These are phyloP conservation scores for Akabosia matsudoensis DNA, from an alignment of 1,140 invertebrate species.

Conservation along the genomic window DNA sequence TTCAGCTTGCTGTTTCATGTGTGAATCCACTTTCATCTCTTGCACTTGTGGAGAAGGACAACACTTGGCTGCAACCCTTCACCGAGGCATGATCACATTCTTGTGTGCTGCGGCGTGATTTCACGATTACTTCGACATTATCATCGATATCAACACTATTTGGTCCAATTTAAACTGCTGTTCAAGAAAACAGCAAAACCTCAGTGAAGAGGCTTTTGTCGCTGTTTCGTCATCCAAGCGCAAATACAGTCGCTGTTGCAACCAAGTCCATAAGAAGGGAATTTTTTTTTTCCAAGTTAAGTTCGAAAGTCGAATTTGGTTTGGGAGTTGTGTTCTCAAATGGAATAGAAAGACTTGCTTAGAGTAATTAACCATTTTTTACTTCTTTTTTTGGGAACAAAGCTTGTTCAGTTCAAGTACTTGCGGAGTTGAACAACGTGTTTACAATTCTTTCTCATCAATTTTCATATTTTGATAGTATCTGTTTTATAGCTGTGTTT, in stretches of 20 bases:
- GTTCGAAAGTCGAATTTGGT: no score
- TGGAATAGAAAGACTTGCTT: neutral
- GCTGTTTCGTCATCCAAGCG: neutral
- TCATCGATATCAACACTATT: no score
- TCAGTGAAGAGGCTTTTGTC: neutral
- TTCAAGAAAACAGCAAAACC: neutral
- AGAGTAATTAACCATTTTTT: neutral
- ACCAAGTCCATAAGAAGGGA: no score
- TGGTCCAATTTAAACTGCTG: no score
- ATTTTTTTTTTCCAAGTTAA: no score
- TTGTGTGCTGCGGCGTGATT: neutral
- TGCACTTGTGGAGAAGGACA: slow-evolving; percentile 5
- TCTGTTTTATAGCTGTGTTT: no score
- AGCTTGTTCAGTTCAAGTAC: neutral
- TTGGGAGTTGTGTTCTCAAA: neutral
- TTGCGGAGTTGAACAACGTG: neutral
- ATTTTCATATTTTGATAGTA: no score
- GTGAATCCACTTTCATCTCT: slow-evolving; percentile 3
- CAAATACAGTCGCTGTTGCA: no score
- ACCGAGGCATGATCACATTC: slow-evolving; percentile 16
- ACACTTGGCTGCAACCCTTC: slow-evolving; percentile 19
- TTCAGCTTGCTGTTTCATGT: neutral
- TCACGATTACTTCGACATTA: no score
- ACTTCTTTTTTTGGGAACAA: no score
- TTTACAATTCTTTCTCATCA: no score